A percentile compares a stretch with the other conserved stretches of the same genome.
Evolutionary conservation across 2,797 vertebrate genomes (phyloP).

Genomic region (Trachurus trachurus): DNA sequence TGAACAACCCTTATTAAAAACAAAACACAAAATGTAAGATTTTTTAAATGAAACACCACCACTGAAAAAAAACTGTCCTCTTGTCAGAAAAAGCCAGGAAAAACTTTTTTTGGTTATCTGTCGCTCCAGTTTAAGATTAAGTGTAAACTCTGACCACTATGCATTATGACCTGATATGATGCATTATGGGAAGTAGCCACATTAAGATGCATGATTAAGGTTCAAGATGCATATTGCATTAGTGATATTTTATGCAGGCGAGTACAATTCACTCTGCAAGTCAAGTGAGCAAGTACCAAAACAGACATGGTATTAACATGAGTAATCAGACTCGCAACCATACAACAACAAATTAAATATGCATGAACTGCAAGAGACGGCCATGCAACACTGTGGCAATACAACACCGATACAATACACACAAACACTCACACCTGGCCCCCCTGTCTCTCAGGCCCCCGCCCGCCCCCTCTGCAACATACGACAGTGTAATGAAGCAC

Average conservation of each 20-base stretch:
- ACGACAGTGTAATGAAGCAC: conserved; percentile 79
- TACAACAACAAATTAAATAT: conserved; percentile 42
- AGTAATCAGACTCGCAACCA: conserved; percentile 28
- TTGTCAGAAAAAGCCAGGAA: conserved; percentile 6
- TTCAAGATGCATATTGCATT: background rate
- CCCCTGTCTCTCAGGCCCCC: conserved; percentile 42
- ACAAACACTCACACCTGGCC: conserved; percentile 66
- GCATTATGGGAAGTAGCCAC: no score
- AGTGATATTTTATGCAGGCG: conserved; percentile 2
- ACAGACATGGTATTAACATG: conserved; percentile 5
- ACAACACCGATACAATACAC: conserved; percentile 47
- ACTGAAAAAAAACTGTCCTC: conserved; percentile 14
- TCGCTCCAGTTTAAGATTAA: background rate
- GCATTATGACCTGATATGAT: background rate
- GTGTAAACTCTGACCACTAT: no score
- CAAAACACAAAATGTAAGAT: conserved; percentile 28
- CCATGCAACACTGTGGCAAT: conserved; percentile 25
- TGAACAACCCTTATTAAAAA: conserved; percentile 34
- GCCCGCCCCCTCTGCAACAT: conserved; percentile 54
- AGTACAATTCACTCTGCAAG: background rate
- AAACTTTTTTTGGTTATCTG: background rate
- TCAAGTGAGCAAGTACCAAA: conserved; percentile 7
- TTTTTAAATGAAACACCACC: conserved; percentile 7
- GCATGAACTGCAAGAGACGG: conserved; percentile 45
- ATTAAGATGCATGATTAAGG: no score